Evolutionary conservation across 2,888 invertebrate genomes (phyloP).

Genomic region (Sesia apiformis): DNA sequence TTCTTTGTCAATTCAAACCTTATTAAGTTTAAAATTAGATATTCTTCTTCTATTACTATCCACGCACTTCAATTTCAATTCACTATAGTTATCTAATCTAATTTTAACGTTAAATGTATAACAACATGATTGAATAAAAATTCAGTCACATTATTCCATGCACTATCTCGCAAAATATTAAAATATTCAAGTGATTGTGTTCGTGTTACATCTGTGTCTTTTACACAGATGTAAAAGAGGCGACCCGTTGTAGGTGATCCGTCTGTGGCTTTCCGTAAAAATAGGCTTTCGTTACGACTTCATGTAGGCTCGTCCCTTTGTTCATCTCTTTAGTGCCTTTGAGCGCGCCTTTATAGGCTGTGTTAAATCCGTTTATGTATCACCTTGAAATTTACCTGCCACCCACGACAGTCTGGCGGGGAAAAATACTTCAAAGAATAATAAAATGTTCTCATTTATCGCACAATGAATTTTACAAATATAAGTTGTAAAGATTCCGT

Average conservation of each 20-base stretch:
- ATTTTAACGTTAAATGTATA: neutral
- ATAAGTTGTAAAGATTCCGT: too few species aligned
- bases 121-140: neutral
- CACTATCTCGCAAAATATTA: neutral
- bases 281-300: conserved; percentile 33
- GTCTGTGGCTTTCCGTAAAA: conserved; percentile 30
- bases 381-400: conserved; percentile 27
- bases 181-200: conserved; percentile 29
- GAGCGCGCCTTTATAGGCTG: conserved; percentile 27
- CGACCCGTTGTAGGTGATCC: conserved; percentile 14
- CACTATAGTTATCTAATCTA: neutral
- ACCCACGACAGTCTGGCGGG: neutral
- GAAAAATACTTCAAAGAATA: too few species aligned
- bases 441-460: too few species aligned
- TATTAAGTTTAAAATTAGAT: neutral
- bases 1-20: neutral
- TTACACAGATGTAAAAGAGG: conserved; percentile 15
- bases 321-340: conserved; percentile 14
- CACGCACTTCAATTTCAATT: neutral
- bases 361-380: conserved; percentile 35
- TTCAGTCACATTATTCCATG: neutral
- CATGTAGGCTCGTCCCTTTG: neutral
- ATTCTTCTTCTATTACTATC: neutral
- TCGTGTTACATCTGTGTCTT: conserved; percentile 36
- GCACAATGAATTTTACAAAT: too few species aligned